Evolutionary conservation across 2,113 vertebrate genomes (phyloP).

Genomic region (Lutjanus erythropterus): DNA sequence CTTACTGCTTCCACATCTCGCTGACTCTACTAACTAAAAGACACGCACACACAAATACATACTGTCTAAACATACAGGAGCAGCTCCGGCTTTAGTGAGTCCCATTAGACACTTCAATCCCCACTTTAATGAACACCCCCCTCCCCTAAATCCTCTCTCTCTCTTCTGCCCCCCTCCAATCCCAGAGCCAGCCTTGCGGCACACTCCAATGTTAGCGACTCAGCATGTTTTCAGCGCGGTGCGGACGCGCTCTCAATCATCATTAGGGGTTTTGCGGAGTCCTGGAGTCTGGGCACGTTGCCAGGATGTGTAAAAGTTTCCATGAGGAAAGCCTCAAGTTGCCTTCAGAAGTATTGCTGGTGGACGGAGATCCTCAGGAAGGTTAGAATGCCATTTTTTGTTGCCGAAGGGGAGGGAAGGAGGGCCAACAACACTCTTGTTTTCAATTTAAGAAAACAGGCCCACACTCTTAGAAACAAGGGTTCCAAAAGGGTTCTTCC

Average conservation of each 20-base stretch:
- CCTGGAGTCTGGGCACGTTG: constrained; percentile 85
- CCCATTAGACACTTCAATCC: constrained; percentile 76
- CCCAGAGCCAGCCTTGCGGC: constrained; percentile 74
- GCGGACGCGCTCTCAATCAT: constrained; percentile 90
- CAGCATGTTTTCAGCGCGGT: constrained; percentile 86
- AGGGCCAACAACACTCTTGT: constrained; percentile 62
- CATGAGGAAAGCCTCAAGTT: constrained; percentile 91
- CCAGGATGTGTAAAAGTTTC: constrained; percentile 95
- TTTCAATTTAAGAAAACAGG: constrained; percentile 74
- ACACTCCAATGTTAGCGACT: constrained; percentile 84
- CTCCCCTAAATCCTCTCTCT: constrained; percentile 44
- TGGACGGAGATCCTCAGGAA: constrained; percentile 75
- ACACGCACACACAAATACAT: constrained; percentile 29
- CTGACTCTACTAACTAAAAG: constrained; percentile 22
- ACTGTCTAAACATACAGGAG: constrained; percentile 55
- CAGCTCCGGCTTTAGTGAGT: constrained; percentile 61
- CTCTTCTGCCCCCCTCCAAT: constrained; percentile 61
- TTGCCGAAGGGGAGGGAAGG: constrained; percentile 37
- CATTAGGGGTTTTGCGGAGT: constrained; percentile 87
- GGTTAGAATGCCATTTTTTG: constrained; percentile 70
- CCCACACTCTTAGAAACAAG: too few relatives aligned
- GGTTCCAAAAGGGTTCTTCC: too few relatives aligned
- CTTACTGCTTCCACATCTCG: constrained; percentile 41
- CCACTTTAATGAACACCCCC: constrained; percentile 62
- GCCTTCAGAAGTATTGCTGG: constrained; percentile 73